Base-by-base conservation (phyloP, 2,888 invertebrate genomes). In the Biston stratarius region DNA sequence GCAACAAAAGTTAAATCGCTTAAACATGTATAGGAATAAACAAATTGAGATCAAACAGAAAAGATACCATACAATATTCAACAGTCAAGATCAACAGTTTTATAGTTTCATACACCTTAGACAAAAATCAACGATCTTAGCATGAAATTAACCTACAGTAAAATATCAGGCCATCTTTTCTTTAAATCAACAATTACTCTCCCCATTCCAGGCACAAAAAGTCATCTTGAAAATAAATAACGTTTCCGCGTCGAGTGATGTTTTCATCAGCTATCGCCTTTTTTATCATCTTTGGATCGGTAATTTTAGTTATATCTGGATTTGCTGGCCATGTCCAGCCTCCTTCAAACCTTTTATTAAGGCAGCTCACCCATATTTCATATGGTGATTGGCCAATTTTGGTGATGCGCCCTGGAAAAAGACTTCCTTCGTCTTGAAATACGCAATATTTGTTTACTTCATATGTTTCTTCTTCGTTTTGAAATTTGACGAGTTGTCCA, bases 271-370 rank as follows among this genome's bases (percentile, higher is more conserved):
- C 63, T 51, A 63, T 63, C n/a, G 63, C 56, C 51, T 62, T 62
- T 62, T 49, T 56, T 62, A 62, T n/a, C 62, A 62, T 62, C 55
- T 62, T 62, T 40, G 56, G 42, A 56, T 62, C 56, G 55, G 64
- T 56, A 62, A 56, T 62, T 62, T 62, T 62, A 56, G 62, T 62
- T 62, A 62, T 42, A 62, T 67, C 67, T 15, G 63, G 70, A 53
- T 70, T 53, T 66, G 66, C 70, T 70, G 66, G 63, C 63, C 61
- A 66, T 63, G 47, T 66, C 70, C 66, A 70, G 56, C 70, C 70
- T 63, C 70, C 70, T 63, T 70, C 61, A 63, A 61, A 67, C 64
- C 61, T 70, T 69, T 69, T 62, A 56, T 55, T 69, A n/a, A 62
- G 61, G 59, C 61, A 69, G 55, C 61, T 69, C 62, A 69, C 62